Evolutionary conservation across 2,888 invertebrate genomes (phyloP), one percentile per base, ranked within the genome.

Genomic region (Silvanus unidentatus): DNA sequence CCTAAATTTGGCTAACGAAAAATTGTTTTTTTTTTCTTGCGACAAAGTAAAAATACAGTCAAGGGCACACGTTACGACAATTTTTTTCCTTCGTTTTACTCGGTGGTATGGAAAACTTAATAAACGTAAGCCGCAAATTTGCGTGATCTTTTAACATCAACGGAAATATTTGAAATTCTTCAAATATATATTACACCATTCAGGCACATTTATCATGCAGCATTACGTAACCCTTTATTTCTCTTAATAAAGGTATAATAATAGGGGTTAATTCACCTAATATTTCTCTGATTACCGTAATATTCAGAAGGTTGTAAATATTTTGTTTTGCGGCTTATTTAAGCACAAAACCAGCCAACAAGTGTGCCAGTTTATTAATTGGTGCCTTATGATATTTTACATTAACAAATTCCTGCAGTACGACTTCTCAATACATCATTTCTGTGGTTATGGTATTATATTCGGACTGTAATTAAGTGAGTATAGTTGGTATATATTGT

Each of bases 241-340:
- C 52, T 48, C 46, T 42, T 50, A 53, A 54, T 53, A 52, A 54
- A 49, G 48, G 22, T 22, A 51, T 46, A 47, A 49, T 55, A 53
- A 54, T 53, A 47, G 50, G 46, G 56, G 54, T 54, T 53, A 57
- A 57, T 57, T 47, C 52, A 43, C 36, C 41, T 42, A 45, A 48
- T 48, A 48, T 48, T 48, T 45, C 43, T 32, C 11, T 32, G 32
- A 32, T 32, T 32, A 11, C 32, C 32, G 32, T 32, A 32, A 32
- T 32, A 32, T 32, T 32, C 10, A n/a, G 32, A 32, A 5, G 32
- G 4, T 32, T 11, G 12, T 32, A 32, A 32, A 32, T 32, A 22
- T 22, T 3, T 22, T 22, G 22, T 22, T 22, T 22, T 22, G 22
- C 8, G 22, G 22, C 22, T 5, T 8, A 22, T 22, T 22, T 22